phyloP scores from a whole-genome alignment of 2,888 invertebrate species.

The Harmothoe impar region DNA sequence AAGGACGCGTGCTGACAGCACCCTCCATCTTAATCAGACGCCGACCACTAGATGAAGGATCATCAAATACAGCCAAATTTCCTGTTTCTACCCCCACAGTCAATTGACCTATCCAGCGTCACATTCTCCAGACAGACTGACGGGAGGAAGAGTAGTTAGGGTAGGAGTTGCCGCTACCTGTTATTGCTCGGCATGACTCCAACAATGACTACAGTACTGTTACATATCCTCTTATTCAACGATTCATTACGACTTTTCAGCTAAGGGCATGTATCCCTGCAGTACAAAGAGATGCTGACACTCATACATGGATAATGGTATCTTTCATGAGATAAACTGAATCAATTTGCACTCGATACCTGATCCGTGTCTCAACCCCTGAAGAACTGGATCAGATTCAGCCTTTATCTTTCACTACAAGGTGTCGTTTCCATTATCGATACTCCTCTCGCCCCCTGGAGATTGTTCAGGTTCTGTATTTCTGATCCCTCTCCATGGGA shows the following conservation, averaged over 20 bases:
- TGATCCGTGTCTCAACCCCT: no score
- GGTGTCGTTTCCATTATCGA: neutral
- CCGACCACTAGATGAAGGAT: neutral
- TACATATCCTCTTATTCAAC: no score
- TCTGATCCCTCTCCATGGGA: neutral
- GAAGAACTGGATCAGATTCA: neutral
- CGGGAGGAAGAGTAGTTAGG: no score
- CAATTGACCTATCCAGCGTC: neutral
- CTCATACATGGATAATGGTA: no score
- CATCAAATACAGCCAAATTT: constrained; percentile 18
- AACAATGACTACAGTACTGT: no score
- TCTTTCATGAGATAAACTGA: no score
- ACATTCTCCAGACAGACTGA: neutral
- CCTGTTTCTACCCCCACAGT: neutral
- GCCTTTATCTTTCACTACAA: neutral
- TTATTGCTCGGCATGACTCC: no score
- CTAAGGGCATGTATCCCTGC: no score
- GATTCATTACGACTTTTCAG: no score
- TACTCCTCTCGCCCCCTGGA: neutral
- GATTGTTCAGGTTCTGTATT: neutral
- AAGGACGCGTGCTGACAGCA: constrained; percentile 24
- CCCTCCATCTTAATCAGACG: constrained; percentile 35
- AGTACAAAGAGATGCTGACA: no score
- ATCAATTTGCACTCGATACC: no score
- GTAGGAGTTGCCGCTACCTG: no score